phyloP scores from a whole-genome alignment of 2,113 vertebrate genomes.

The Aplodontia rufa region DNA sequence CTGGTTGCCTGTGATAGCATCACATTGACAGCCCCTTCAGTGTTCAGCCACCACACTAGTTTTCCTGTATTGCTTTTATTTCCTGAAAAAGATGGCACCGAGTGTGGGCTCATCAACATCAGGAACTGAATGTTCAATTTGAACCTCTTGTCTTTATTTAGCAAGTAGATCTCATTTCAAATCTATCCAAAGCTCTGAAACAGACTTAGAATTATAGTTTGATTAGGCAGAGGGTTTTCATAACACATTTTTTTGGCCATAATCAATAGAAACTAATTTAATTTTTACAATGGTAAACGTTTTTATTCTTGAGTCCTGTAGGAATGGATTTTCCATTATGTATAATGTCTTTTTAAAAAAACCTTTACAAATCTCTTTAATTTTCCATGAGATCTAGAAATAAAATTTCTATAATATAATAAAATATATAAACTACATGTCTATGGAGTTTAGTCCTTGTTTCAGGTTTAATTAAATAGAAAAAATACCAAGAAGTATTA shows the following conservation, averaged over 20 bases:
- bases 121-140: background rate
- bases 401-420: conserved; percentile 51
- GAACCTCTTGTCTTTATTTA: background rate
- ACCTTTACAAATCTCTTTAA: conserved; percentile 2
- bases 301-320: conserved; percentile 43
- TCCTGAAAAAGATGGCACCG: conserved; percentile 47
- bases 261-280: conserved; percentile 19
- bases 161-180: background rate
- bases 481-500: background rate
- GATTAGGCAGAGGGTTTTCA: conserved; percentile 12
- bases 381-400: conserved; percentile 54
- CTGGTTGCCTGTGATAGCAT: background rate
- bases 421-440: conserved; percentile 7
- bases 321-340: conserved; percentile 25
- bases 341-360: background rate
- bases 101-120: background rate
- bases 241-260: background rate
- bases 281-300: conserved; percentile 38
- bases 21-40: accelerated
- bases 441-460: conserved; percentile 29
- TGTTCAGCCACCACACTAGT: background rate
- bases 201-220: conserved; percentile 12
- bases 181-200: conserved; percentile 25
- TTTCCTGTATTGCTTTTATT: conserved; percentile 31
- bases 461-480: conserved; percentile 40